Percentiles rank a stretch among this genome's conserved stretches.
Conservation (phyloP, 2,888 invertebrate species). For the Coremacera marginata region DNA sequence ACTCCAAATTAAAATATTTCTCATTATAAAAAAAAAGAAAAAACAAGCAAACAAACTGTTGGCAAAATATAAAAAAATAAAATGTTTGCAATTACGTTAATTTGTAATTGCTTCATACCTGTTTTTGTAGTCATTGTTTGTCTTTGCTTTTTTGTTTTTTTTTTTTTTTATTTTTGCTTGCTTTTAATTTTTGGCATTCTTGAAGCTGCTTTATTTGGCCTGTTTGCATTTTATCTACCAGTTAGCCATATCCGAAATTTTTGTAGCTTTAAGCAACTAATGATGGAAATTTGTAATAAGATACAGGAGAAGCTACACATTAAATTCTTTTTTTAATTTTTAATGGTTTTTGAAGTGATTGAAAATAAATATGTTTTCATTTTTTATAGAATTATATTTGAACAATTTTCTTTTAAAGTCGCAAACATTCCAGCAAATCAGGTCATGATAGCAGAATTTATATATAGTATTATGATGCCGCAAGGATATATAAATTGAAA, state of each 20-base stretch:
- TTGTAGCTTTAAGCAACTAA: not conserved
- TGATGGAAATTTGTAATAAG: too few species aligned
- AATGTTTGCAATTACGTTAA: conserved; percentile 65
- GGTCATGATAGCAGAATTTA: too few species aligned
- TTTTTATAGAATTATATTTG: too few species aligned
- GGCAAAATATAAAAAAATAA: conserved; percentile 54
- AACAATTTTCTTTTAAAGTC: too few species aligned
- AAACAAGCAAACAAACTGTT: not conserved
- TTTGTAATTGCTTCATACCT: conserved; percentile 65
- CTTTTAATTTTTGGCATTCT: not conserved
- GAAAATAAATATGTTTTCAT: too few species aligned
- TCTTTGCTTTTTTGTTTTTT: conserved; percentile 22
- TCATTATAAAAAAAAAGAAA: conserved; percentile 55
- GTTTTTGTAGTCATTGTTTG: conserved; percentile 50
- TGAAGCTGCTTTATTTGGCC: not conserved
- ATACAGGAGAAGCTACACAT: too few species aligned
- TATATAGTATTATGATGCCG: too few species aligned
- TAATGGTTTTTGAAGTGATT: too few species aligned
- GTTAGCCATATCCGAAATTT: not conserved
- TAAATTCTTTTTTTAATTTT: too few species aligned
- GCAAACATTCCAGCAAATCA: too few species aligned
- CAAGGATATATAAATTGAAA: too few species aligned
- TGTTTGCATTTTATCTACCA: not conserved
- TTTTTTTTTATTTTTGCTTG: not conserved
- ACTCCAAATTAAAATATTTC: conserved; percentile 63